These are phyloP conservation scores for Nylanderia fulva DNA, from an alignment of 1,140 invertebrate species.

Conservation along the genomic window DNA sequence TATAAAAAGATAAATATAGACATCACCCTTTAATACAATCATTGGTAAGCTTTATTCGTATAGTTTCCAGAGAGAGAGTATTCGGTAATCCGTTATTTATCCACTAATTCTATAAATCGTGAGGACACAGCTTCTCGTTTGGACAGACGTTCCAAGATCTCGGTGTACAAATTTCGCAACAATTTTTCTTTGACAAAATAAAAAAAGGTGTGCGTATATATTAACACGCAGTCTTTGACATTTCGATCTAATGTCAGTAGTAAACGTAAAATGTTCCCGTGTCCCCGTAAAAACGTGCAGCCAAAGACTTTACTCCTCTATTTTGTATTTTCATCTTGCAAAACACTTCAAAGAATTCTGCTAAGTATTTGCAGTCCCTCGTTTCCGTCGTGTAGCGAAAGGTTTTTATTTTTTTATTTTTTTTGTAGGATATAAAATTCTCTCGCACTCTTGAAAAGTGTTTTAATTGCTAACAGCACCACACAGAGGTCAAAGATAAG, in stretches of 20 bases:
- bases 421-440: constrained; percentile 62
- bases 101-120: constrained; percentile 81
- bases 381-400: constrained; percentile 44
- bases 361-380: constrained; percentile 43
- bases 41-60: constrained; percentile 85
- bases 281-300: constrained; percentile 30
- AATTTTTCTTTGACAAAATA: constrained; percentile 20
- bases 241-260: neutral
- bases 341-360: constrained; percentile 34
- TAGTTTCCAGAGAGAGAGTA: constrained; percentile 80
- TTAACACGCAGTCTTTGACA: constrained; percentile 26
- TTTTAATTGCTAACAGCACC: constrained; percentile 71
- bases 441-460: constrained; percentile 54
- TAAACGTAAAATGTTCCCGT: constrained; percentile 13
- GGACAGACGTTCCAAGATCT: constrained; percentile 58
- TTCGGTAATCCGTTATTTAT: constrained; percentile 81
- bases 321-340: constrained; percentile 4
- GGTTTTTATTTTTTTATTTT: neutral
- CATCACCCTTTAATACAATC: constrained; percentile 78
- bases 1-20: constrained; percentile 59
- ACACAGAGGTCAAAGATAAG: constrained; percentile 69
- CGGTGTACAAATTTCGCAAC: constrained; percentile 60
- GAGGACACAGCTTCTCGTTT: constrained; percentile 62
- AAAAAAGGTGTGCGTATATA: constrained; percentile 42
- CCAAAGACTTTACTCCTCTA: neutral